A percentile compares a stretch with the other conserved stretches of the same genome.
Evolutionary conservation across 53 echinoderm and acorn worm species (phyloP).

Genomic region (Holothuria leucospilota): DNA sequence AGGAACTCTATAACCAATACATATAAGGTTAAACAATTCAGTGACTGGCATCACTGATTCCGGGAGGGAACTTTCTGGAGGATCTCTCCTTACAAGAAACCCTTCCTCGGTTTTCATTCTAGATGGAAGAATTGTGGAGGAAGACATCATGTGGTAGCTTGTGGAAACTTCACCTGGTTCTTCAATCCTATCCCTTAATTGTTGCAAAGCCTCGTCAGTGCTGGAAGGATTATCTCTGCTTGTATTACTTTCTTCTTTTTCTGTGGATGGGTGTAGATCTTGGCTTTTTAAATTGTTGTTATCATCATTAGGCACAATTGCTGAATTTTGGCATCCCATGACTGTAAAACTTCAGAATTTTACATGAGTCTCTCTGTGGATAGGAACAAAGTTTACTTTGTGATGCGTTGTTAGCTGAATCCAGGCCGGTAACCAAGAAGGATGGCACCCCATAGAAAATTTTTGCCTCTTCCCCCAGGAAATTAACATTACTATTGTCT

Average conservation of each 20-base stretch:
- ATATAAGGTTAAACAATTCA: conserved; percentile 80
- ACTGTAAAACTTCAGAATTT: neutral
- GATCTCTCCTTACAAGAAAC: conserved; percentile 38
- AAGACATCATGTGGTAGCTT: neutral
- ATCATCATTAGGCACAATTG: neutral
- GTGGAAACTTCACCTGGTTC: neutral
- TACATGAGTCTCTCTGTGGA: no score
- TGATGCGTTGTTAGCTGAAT: no score
- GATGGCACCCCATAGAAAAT: no score
- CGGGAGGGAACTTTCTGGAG: conserved; percentile 26
- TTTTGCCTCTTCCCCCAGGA: no score
- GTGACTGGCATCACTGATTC: conserved; percentile 72
- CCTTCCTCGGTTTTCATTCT: conserved; percentile 42
- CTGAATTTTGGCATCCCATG: conserved; percentile 18
- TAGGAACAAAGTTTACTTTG: no score
- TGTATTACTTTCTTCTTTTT: no score
- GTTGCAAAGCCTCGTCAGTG: no score
- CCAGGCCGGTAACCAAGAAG: no score
- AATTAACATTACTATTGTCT: no score
- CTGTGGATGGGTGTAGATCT: neutral
- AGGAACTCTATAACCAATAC: conserved; percentile 72
- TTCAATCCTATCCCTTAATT: neutral
- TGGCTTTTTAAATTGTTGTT: conserved; percentile 5
- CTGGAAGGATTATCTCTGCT: no score
- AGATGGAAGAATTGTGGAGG: conserved; percentile 35